A percentile compares a stretch with the other conserved stretches of the same genome.
Evolutionary conservation across 2,797 vertebrate genomes (phyloP).

Genomic region (Microchirus variegatus): DNA sequence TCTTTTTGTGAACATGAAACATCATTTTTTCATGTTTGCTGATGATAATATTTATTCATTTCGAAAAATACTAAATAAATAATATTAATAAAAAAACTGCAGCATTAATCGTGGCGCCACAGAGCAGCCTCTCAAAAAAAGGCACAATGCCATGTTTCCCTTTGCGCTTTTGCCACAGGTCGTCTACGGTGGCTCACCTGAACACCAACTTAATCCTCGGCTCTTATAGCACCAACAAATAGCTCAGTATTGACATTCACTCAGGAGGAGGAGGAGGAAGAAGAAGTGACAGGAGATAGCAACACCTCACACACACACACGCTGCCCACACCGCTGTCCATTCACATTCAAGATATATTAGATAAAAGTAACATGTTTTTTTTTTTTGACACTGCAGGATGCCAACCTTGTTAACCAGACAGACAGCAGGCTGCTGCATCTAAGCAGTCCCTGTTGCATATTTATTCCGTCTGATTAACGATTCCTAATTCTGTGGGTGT

Average conservation of each 20-base stretch:
- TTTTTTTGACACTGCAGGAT: conserved; percentile 58
- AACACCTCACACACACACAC: conserved; percentile 33
- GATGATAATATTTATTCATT: too few species aligned
- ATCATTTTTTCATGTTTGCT: too few species aligned
- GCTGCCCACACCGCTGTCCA: conserved; percentile 55
- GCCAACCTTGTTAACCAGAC: conserved; percentile 63
- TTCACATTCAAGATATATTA: conserved; percentile 38
- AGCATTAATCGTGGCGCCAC: too few species aligned
- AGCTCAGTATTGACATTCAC: conserved; percentile 13
- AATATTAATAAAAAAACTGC: too few species aligned
- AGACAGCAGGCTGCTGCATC: conserved; percentile 59
- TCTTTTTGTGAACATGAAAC: too few species aligned
- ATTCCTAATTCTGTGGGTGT: conserved; percentile 44
- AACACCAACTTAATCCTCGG: conserved; percentile 19
- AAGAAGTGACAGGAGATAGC: conserved; percentile 24
- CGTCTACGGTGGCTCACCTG: conserved; percentile 1
- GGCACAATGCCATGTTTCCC: background rate
- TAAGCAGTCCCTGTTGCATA: conserved; percentile 63
- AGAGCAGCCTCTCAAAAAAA: background rate
- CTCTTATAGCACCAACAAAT: conserved; percentile 3
- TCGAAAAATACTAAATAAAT: too few species aligned
- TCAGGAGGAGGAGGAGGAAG: background rate
- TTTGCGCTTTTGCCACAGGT: background rate
- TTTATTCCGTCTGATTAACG: conserved; percentile 71
- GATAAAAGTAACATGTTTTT: conserved; percentile 5